Evolutionary conservation across 2,113 vertebrate genomes (phyloP).

Genomic region (Xyrauchen texanus): DNA sequence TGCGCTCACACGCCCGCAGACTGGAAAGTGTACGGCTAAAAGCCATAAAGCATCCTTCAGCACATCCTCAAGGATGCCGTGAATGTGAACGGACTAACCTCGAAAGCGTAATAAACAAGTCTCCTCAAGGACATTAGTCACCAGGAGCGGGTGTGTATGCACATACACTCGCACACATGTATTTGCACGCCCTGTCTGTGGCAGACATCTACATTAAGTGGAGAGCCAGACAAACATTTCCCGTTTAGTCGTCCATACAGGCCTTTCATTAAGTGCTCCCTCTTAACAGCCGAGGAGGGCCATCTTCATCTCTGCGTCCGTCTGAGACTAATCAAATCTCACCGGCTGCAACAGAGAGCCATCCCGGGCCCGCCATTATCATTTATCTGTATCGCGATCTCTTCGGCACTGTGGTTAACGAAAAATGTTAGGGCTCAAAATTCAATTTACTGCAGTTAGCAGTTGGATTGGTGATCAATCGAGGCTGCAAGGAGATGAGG

Average conservation of each 20-base stretch:
- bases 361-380: constrained; percentile 75
- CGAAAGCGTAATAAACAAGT: constrained; percentile 41
- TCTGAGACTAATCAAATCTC: constrained; percentile 79
- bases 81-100: constrained; percentile 41
- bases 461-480: constrained; percentile 79
- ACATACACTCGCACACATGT: background rate
- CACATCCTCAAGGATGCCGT: constrained; percentile 33
- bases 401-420: constrained; percentile 79
- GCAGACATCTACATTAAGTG: constrained; percentile 63
- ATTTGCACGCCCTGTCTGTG: background rate
- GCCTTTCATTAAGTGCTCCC: constrained; percentile 79
- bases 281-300: constrained; percentile 70
- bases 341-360: constrained; percentile 72
- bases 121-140: constrained; percentile 27
- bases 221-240: constrained; percentile 77
- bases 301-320: constrained; percentile 69
- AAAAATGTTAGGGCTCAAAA: constrained; percentile 79
- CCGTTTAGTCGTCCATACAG: constrained; percentile 70
- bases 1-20: background rate
- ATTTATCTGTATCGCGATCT: constrained; percentile 79
- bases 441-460: constrained; percentile 79
- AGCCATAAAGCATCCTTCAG: constrained; percentile 39
- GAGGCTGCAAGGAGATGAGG: constrained; percentile 70
- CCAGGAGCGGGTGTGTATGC: constrained; percentile 2
- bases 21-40: constrained; percentile 36